phyloP scores from a whole-genome alignment of 2,797 vertebrate genomes.

The Typhlichthys eigenmanni region DNA sequence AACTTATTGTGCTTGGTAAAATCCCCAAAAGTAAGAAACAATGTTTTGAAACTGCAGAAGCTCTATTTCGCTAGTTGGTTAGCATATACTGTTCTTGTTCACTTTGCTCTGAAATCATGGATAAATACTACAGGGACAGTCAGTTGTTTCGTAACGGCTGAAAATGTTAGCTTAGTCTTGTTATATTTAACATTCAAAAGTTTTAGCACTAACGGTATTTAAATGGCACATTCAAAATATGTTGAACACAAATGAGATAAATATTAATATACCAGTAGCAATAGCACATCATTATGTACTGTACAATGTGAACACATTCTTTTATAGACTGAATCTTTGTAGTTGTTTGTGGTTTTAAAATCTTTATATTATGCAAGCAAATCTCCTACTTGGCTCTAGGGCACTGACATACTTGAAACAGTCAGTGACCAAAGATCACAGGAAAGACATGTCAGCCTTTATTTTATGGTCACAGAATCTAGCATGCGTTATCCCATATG shows the following conservation, averaged over 20 bases:
- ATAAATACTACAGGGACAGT: slow-evolving; percentile 9
- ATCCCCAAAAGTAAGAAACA: slow-evolving; percentile 58
- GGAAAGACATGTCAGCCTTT: slow-evolving; percentile 51
- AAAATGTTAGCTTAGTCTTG: too few relatives aligned
- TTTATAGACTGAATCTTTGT: neutral
- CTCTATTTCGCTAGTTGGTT: slow-evolving; percentile 21
- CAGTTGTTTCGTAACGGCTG: too few relatives aligned
- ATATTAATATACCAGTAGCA: too few relatives aligned
- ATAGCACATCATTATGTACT: too few relatives aligned
- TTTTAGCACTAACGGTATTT: too few relatives aligned
- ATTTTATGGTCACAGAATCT: slow-evolving; percentile 46
- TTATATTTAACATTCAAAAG: too few relatives aligned
- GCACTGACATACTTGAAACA: slow-evolving; percentile 42
- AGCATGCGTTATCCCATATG: slow-evolving; percentile 42
- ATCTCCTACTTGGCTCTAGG: slow-evolving; percentile 36
- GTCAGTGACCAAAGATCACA: slow-evolving; percentile 45
- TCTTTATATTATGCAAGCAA: slow-evolving; percentile 27
- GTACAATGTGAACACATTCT: too few relatives aligned
- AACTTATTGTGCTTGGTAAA: slow-evolving; percentile 54
- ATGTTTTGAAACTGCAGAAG: slow-evolving; percentile 35
- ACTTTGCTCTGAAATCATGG: slow-evolving; percentile 16
- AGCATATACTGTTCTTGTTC: slow-evolving; percentile 36
- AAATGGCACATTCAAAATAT: too few relatives aligned
- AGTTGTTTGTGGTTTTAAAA: slow-evolving; percentile 24
- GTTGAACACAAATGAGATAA: too few relatives aligned